Base-by-base conservation (phyloP, 35 echinoderm and acorn worm genomes). In the Apostichopus japonicus region DNA sequence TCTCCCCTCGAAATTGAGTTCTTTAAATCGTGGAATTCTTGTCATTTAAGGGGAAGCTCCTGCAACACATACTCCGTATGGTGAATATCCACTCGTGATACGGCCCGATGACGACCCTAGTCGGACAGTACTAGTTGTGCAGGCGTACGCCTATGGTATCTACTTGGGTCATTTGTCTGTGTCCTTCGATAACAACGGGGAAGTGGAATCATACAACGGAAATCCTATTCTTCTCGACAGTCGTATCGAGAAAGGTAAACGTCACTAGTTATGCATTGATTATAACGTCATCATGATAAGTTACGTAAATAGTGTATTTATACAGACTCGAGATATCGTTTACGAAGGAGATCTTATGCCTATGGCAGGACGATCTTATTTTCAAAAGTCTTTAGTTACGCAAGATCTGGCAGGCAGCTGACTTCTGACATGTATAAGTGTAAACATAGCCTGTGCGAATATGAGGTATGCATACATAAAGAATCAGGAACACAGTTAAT, bases 161-260 rank as follows among this genome's bases (percentile, higher is more conserved):
- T 99, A 96, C 90, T 94, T 99, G 9, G 97, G 97, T 6, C 77
- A 91, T 14, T 87, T 99, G 11, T 71, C 93, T 25, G 81, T 99
- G 3, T 95, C 79, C 1, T 99, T 99, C 90, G 83, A 96, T 75
- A 84, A 95, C 9, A 92, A 93, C n/a, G 97, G 97, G 10, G 93
- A 87, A 9, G 90, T 99, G 17, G 94, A 77, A 1, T 56, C 53
- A 6, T 96, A 92, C 79, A 78, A 44, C 4, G 97, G 97, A 72
- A 96, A 99, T 82, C 97, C 97, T 23, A 93, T 99, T 61, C 71
- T 99, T 25, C 80, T 99, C 22, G 97, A 99, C 62, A 92, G 86
- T 54, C 90, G 63, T 83, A 84, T 96, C 10, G 87, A 57, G 58
- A 65, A 94, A 94, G 97, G 97, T 98, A 93, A 57, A 15, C 54